phyloP scores from a whole-genome alignment of 2,888 invertebrate species.

The Agriopis leucophaearia region DNA sequence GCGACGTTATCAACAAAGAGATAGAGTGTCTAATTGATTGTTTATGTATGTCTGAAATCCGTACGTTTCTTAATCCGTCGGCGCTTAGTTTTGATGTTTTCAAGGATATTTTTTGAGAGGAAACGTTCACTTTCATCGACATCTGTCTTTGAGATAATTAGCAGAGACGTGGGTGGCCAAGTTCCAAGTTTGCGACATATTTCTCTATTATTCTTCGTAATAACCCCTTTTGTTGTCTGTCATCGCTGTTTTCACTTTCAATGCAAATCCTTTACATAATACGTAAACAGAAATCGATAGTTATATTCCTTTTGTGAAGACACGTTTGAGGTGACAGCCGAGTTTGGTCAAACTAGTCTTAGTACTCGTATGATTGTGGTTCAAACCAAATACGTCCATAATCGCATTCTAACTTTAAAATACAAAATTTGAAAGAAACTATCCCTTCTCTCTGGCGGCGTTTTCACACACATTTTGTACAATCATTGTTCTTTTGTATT shows the following conservation, averaged over 20 bases:
- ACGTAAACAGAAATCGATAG: slow-evolving; percentile 78
- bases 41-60: slow-evolving; percentile 32
- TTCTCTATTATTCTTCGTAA: slow-evolving; percentile 69
- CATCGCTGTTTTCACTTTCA: slow-evolving; percentile 81
- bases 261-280: slow-evolving; percentile 69
- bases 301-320: slow-evolving; percentile 40
- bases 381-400: slow-evolving; percentile 12
- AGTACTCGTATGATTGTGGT: slow-evolving; percentile 15
- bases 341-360: slow-evolving; percentile 11
- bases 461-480: slow-evolving; percentile 48
- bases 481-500: slow-evolving; percentile 48
- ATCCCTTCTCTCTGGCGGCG: slow-evolving; percentile 20
- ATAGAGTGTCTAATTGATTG: slow-evolving; percentile 36
- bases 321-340: slow-evolving; percentile 39
- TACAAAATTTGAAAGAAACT: slow-evolving; percentile 28
- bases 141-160: slow-evolving; percentile 80
- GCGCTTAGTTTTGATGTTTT: slow-evolving; percentile 82
- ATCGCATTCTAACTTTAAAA: slow-evolving; percentile 4
- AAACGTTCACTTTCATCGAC: slow-evolving; percentile 75
- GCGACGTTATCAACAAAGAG: slow-evolving; percentile 24
- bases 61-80: slow-evolving; percentile 74
- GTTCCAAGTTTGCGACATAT: slow-evolving; percentile 57
- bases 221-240: slow-evolving; percentile 73
- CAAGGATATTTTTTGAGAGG: slow-evolving; percentile 71
- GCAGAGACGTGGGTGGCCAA: slow-evolving; percentile 73